A percentile compares a stretch with the other conserved stretches of the same genome.
These are phyloP conservation scores for Euwallacea fornicatus DNA, from an alignment of 1,140 invertebrate genomes.

Conservation along the genomic window DNA sequence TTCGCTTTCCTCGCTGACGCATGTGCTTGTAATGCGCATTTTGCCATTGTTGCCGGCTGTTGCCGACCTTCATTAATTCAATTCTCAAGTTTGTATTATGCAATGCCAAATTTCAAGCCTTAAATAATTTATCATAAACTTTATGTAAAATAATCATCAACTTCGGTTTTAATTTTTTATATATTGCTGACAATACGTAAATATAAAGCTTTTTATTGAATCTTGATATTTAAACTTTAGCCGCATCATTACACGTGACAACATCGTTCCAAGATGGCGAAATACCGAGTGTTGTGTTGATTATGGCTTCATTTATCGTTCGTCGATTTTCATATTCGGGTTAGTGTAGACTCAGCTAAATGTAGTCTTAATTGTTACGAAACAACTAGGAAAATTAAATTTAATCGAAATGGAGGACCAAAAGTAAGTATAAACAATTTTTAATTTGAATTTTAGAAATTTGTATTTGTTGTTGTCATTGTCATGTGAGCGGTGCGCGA, in stretches of 20 bases:
- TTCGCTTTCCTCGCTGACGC: constrained; percentile 17
- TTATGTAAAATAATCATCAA: neutral
- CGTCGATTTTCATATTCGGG: neutral
- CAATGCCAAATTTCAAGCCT: neutral
- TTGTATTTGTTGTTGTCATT: neutral
- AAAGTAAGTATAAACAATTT: constrained; percentile 24
- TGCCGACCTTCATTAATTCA: neutral
- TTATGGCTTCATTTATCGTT: constrained; percentile 26
- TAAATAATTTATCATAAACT: neutral
- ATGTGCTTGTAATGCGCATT: constrained; percentile 20
- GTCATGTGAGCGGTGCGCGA: no score
- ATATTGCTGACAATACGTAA: neutral
- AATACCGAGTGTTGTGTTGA: constrained; percentile 43
- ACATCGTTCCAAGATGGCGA: constrained; percentile 42
- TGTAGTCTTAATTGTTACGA: neutral
- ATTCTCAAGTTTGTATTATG: neutral
- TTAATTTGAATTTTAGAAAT: neutral
- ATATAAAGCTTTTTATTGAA: neutral
- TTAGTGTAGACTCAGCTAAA: neutral
- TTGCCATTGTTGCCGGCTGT: constrained; percentile 8
- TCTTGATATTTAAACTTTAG: neutral
- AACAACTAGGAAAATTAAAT: constrained; percentile 9
- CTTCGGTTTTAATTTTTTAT: neutral
- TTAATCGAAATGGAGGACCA: constrained; percentile 8
- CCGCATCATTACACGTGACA: constrained; percentile 5